These are phyloP conservation scores for Imbricaverruca yamaguchii DNA, from an alignment of 2,888 invertebrate species.

Conservation along the genomic window DNA sequence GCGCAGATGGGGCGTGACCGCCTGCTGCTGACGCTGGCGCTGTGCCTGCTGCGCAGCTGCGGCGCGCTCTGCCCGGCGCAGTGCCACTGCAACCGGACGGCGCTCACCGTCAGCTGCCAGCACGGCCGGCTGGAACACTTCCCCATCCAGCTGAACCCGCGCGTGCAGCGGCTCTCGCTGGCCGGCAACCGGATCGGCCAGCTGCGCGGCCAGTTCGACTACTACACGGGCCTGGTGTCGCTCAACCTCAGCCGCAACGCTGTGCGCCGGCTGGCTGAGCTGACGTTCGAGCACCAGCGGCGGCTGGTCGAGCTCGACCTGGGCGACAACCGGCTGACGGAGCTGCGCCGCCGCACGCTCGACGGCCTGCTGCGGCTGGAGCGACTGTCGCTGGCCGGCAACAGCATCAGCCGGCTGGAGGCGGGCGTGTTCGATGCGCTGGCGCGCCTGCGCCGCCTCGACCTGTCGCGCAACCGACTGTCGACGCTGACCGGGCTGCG, in stretches of 20 bases:
- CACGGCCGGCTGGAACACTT: background rate
- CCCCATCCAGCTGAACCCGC: slow-evolving; percentile 23
- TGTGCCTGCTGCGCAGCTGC: background rate
- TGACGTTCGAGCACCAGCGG: slow-evolving; percentile 21
- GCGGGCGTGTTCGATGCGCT: background rate
- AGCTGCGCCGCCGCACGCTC: background rate
- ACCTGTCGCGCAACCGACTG: background rate
- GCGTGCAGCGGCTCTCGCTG: background rate
- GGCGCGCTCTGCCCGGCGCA: slow-evolving; percentile 1
- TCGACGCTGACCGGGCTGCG: background rate
- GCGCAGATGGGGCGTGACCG: too few species aligned
- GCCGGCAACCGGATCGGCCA: background rate
- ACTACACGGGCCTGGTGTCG: background rate
- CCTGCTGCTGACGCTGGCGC: background rate
- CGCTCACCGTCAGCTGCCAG: slow-evolving; percentile 1
- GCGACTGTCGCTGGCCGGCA: background rate
- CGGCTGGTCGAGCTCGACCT: slow-evolving; percentile 7
- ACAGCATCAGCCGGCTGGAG: background rate
- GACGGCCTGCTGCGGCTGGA: background rate
- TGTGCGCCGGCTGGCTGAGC: background rate
- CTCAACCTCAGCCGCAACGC: slow-evolving; percentile 14
- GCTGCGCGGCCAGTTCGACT: slow-evolving; percentile 16
- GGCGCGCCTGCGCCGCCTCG: background rate
- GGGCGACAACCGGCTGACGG: background rate
- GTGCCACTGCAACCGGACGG: slow-evolving; percentile 9